Base-by-base conservation (phyloP, 2,888 invertebrate species). In the Dryomyza anilis region DNA sequence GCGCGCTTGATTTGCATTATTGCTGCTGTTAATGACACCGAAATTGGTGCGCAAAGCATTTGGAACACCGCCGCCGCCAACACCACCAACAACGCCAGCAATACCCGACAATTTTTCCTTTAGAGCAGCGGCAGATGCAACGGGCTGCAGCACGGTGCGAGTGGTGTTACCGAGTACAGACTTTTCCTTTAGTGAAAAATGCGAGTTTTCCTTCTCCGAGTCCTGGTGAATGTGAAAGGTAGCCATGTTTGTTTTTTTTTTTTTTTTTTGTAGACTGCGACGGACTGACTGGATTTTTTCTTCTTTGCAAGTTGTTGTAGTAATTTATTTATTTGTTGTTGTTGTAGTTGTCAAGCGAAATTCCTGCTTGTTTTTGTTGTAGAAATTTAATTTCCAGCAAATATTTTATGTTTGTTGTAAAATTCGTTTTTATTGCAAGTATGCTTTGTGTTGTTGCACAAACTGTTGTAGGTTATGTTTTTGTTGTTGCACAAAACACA, bases 181-280 rank as follows among this genome's bases (percentile, higher is more conserved):
- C 55, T 71, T 74, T 64, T 72, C 71, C 66, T 67, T 73, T 60
- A 71, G 64, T 45, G 56, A 64, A 50, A 55, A 70, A 48, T 65
- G 74, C 58, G 75, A 76, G 73, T 87, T 85, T 67, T 85, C 84
- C 83, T 93, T 93, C 84, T 92, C 92, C 81, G 90, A 89, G 84
- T 92, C 92, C 83, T 90, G 89, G 83, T 89, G 89, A 78, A 92
- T 89, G 84, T 89, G 87, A 83, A 92, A 89, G 73, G 88, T 86
- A 83, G 91, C 91, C 92, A 92, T 91, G 83, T 70, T 74, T 70
- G 48, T 70, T 70, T 50, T 25, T 23, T 52, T 29, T 43, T 19
- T 61, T 55, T 23, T 36, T 21, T n/a, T n/a, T n/a, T n/a, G n/a
- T n/a, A n/a, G n/a, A n/a, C n/a, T n/a, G n/a, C n/a, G n/a, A n/a